Base-by-base conservation (phyloP, 1,140 invertebrate genomes). In the Solen grandis region DNA sequence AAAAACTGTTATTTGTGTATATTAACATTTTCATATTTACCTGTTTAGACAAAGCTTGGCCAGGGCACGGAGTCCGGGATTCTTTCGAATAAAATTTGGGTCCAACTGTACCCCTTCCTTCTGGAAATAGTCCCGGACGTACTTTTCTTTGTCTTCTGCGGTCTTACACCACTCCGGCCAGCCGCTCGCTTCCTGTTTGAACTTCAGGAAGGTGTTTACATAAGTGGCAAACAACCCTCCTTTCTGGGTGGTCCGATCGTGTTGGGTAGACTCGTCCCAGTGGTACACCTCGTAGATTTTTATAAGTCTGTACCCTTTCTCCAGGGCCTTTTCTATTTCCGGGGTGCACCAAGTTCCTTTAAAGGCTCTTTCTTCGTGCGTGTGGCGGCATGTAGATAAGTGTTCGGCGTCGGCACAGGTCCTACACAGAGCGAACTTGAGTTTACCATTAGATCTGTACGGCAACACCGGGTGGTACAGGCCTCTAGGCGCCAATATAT, bases 11-110 rank as follows among this genome's bases (percentile, higher is more conserved):
- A n/a, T n/a, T n/a, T n/a, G n/a, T 31, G 29, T 62, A 84, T 0
- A 31, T 3, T n/a, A 73, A 62, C n/a, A 78, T 74, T 19, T 59
- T 54, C 31, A 77, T 55, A 69, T 57, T 70, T 35, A 79, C 78
- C 55, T 83, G 74, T 25, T 76, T 73, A 89, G 59, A 25, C 46
- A 63, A 0, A 90, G 60, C 76, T 89, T 89, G 16, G 86, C 81
- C 25, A 88, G 57, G 35, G 55, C 54, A 22, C 87, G 31, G 13
- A 86, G 35, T 25, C 90, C 92, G 0, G 87, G 84, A 78, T 93
- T 93, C 73, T 87, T 84, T 33, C 59, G 59, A 55, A 93, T 46
- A 16, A 41, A 41, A 8, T 68, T 50, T 8, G 25, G n/a, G 27
- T 68, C 65, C 41, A 25, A 14, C 22, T 16, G 22, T 46, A 46